Evolutionary conservation across 2,888 invertebrate species (phyloP), one percentile per base, ranked within the genome.

Genomic region (Eilema sororculum): DNA sequence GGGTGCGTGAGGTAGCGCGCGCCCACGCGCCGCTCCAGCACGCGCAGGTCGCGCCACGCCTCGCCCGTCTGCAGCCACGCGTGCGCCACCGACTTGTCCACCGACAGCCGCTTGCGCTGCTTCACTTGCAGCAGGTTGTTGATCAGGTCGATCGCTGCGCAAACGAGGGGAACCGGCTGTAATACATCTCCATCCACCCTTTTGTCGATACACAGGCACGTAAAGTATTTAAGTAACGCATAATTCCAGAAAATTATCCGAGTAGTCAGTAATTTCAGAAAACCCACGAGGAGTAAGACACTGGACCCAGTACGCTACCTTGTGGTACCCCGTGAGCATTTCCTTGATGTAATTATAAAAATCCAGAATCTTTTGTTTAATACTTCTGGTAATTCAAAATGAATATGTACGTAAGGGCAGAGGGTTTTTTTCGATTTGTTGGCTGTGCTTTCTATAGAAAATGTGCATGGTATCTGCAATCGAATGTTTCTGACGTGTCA

Each of bases 71-170:
- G 99, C 80, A 99, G 96, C 99, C 99, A 99, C 81, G 97, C 96
- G 93, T 99, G 99, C 84, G 97, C 96, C 77, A 99, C 96, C 72
- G 99, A 98, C 95, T 99, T 99, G 95, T 99, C 99, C 69, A 99
- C 99, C 0, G 99, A 98, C 87, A 97, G 98, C 30, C 99, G 97
- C 93, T 99, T 99, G 85, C 99, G 96, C 90, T 98, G 98, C 93
- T 99, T 98, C 78, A 98, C 99, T 97, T 99, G 99, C 74, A 99
- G 96, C 85, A 99, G 96, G 95, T 99, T 99, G 95, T 98, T 99
- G 87, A 99, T 99, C 84, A 99, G 96, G 95, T 99, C 99, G 91
- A 99, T 99, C 73, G 99, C 99, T 99, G 96, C 33, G n/a, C 24
- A 6, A 22, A 57, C 22, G 5, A 24, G 22, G 6, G 20, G 5